phyloP scores from a whole-genome alignment of 2,888 invertebrate species.

The Chymomyza fuscimana region DNA sequence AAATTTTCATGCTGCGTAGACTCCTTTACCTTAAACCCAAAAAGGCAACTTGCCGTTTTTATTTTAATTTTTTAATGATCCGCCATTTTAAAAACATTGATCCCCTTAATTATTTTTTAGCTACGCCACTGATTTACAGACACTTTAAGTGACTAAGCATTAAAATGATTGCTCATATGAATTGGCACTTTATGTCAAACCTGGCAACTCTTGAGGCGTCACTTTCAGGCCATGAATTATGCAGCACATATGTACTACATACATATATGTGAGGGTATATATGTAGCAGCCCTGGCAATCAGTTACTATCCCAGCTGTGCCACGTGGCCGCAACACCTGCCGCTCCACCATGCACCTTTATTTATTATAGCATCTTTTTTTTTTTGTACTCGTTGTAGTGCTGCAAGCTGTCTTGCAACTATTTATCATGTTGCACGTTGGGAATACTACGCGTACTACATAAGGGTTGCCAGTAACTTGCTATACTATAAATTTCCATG shows the following conservation, averaged over 20 bases:
- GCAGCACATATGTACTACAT: neutral
- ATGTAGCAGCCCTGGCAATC: neutral
- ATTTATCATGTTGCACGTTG: conserved; percentile 57
- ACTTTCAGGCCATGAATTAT: conserved; percentile 7
- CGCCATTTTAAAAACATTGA: too few relatives aligned
- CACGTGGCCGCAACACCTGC: conserved; percentile 60
- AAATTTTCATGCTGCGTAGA: too few relatives aligned
- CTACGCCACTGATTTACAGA: conserved; percentile 7
- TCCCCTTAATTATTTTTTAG: neutral
- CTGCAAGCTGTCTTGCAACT: conserved; percentile 17
- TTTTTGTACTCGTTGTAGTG: conserved; percentile 17
- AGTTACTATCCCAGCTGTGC: conserved; percentile 2
- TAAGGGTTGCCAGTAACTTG: neutral
- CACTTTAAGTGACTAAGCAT: conserved; percentile 48
- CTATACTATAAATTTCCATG: conserved; percentile 27
- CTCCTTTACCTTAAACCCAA: too few relatives aligned
- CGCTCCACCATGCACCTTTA: conserved; percentile 34
- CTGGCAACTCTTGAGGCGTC: conserved; percentile 27
- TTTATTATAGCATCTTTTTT: conserved; percentile 7
- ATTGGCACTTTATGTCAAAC: conserved; percentile 46
- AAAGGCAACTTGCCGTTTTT: too few relatives aligned
- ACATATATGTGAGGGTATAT: neutral
- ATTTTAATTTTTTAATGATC: too few relatives aligned
- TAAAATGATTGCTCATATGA: conserved; percentile 31
- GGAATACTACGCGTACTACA: neutral